Evolutionary conservation across 2,888 invertebrate genomes (phyloP).

Genomic region (Tenthredo mesomela): DNA sequence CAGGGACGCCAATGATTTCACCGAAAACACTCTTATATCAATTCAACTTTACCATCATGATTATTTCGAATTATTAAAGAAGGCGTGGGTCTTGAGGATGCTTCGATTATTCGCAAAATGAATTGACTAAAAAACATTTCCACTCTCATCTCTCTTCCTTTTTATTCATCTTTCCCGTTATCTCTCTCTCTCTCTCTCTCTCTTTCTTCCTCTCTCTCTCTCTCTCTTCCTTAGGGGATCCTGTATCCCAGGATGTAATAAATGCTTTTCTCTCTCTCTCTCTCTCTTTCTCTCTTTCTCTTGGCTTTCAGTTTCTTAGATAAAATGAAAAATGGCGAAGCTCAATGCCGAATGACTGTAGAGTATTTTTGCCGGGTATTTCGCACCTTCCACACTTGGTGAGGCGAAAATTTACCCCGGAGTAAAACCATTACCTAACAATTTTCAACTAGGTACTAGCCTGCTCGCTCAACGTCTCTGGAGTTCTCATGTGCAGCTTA

Average conservation of each 20-base stretch:
- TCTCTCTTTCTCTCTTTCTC: background rate
- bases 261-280: background rate
- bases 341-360: conserved; percentile 4
- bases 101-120: background rate
- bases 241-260: too few species aligned
- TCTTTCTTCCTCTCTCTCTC: too few species aligned
- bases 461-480: background rate
- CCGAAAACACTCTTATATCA: background rate
- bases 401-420: conserved; percentile 3
- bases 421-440: conserved; percentile 20
- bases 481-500: background rate
- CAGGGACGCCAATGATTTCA: background rate
- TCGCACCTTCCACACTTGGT: background rate
- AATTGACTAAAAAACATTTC: background rate
- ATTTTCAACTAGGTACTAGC: background rate
- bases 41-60: background rate
- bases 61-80: background rate
- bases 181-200: background rate
- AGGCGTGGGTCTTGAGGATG: background rate
- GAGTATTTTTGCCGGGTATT: background rate
- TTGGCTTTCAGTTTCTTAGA: background rate
- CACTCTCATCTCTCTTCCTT: background rate
- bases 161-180: background rate
- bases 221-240: too few species aligned
- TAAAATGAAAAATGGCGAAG: background rate